phyloP scores from a whole-genome alignment of 37 sponge, comb jelly and placozoan species.

The Oscarella lobularis region DNA sequence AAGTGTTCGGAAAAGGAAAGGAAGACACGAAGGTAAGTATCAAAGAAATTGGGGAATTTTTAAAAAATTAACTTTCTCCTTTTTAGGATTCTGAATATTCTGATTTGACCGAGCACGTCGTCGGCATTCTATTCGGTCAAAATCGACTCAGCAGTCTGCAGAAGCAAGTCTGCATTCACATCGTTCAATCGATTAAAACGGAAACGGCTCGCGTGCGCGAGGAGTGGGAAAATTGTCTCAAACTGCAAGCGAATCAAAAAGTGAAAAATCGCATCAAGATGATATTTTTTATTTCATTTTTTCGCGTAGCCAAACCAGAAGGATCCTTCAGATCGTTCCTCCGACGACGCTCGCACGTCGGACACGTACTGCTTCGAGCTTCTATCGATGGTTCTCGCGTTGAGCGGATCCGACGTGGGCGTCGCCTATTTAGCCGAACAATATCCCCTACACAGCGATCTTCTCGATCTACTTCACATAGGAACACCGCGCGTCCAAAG shows the following conservation, averaged over 20 bases:
- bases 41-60: too few species aligned
- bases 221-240: background rate
- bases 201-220: background rate
- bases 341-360: conserved; percentile 16
- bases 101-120: conserved; percentile 23
- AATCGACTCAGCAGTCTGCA: conserved; percentile 54
- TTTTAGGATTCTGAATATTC: conserved; percentile 4
- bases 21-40: too few species aligned
- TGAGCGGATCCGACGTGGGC: conserved; percentile 71
- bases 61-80: too few species aligned
- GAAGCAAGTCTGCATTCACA: conserved; percentile 35
- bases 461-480: conserved; percentile 77
- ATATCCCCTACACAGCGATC: conserved; percentile 54
- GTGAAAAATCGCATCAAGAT: too few species aligned
- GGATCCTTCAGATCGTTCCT: too few species aligned
- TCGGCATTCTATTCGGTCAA: conserved; percentile 53
- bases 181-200: background rate
- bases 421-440: conserved; percentile 66
- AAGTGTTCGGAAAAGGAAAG: conserved; percentile 10
- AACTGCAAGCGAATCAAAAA: too few species aligned
- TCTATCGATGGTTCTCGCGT: conserved; percentile 78
- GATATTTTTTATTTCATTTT: too few species aligned
- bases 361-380: conserved; percentile 87
- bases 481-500: conserved; percentile 66
- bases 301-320: too few species aligned